Conservation (phyloP, 2,888 invertebrate species). For the Cecidostiba fungosa region DNA sequence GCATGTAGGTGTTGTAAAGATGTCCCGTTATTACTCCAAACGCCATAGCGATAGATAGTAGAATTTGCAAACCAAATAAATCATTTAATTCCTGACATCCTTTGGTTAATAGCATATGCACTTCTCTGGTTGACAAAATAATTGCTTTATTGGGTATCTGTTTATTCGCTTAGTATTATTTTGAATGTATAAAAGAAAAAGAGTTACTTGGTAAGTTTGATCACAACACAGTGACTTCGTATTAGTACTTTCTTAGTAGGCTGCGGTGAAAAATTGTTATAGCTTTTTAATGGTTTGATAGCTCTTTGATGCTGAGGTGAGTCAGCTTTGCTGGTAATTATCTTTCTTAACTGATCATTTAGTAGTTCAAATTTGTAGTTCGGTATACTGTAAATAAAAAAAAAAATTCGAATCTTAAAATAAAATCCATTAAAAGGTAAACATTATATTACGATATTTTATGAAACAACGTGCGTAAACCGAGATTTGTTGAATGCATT, state of each 20-base stretch:
- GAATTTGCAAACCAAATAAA: conserved; percentile 36
- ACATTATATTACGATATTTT: too few relatives aligned
- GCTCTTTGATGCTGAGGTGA: conserved; percentile 24
- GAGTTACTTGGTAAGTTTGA: conserved; percentile 28
- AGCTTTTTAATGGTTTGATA: background rate
- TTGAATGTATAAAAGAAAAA: background rate
- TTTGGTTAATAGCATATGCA: conserved; percentile 38
- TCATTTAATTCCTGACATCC: conserved; percentile 16
- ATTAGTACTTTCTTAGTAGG: background rate
- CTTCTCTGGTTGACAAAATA: conserved; percentile 28
- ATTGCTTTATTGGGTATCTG: background rate
- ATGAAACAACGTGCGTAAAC: too few relatives aligned
- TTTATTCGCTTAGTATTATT: background rate
- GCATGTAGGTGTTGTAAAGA: conserved; percentile 29
- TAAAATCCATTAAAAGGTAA: background rate
- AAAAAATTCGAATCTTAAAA: background rate
- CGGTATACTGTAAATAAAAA: conserved; percentile 1
- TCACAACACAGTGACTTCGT: background rate
- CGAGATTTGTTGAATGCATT: too few relatives aligned
- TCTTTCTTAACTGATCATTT: conserved; percentile 7
- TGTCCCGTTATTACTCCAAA: conserved; percentile 48
- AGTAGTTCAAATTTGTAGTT: background rate
- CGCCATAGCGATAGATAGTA: conserved; percentile 32
- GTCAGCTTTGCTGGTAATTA: background rate
- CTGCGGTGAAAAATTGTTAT: background rate